Conservation (phyloP, 23 tunicate species). For the Diplosoma virens region DNA sequence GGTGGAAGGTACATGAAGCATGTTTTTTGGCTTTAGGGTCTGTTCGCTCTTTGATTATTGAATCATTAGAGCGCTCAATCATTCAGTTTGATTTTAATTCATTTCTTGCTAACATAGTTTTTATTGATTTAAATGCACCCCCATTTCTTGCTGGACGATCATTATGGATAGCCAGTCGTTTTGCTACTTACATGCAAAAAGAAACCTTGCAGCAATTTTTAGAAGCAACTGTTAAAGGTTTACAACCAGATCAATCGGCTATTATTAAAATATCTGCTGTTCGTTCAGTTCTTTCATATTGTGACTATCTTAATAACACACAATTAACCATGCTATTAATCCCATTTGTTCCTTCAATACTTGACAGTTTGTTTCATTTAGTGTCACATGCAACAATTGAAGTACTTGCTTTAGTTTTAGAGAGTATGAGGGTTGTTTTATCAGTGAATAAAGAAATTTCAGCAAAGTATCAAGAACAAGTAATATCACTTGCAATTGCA, state of each 20-base stretch:
- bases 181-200: constrained; percentile 45
- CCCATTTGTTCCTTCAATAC: constrained; percentile 41
- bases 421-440: constrained; percentile 52
- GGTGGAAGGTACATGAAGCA: constrained; percentile 92
- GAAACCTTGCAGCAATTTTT: constrained; percentile 56
- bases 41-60: constrained; percentile 41
- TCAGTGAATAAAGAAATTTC: constrained; percentile 45
- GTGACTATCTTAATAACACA: constrained; percentile 53
- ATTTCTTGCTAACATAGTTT: constrained; percentile 56
- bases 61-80: constrained; percentile 34
- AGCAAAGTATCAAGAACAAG: constrained; percentile 45
- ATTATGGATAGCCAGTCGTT: constrained; percentile 80
- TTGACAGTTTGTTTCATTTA: constrained; percentile 59
- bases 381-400: constrained; percentile 72
- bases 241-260: constrained; percentile 58
- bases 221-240: constrained; percentile 71
- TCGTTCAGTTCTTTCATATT: constrained; percentile 67
- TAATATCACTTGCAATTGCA: constrained; percentile 56
- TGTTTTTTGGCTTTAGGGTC: constrained; percentile 76
- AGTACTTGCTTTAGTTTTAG: constrained; percentile 60
- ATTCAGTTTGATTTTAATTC: constrained; percentile 69
- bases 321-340: constrained; percentile 22
- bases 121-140: constrained; percentile 38
- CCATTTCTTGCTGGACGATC: constrained; percentile 74
- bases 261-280: constrained; percentile 74